These are phyloP conservation scores for Morinoia aosen DNA, from an alignment of 2,888 invertebrate species.

Conservation along the genomic window DNA sequence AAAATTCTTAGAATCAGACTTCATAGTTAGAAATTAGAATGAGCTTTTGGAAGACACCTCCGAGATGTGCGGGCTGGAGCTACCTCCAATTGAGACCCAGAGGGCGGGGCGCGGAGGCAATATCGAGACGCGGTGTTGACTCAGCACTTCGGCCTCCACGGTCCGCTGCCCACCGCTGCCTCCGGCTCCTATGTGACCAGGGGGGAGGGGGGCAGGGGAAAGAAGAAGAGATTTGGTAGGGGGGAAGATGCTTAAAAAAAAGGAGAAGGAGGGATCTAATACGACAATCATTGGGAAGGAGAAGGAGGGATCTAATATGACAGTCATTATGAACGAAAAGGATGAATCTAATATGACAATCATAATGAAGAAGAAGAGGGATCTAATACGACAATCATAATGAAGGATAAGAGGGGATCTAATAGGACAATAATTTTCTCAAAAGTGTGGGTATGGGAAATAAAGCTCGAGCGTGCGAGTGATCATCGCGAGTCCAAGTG, in stretches of 20 bases:
- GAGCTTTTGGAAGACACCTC: neutral
- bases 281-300: neutral
- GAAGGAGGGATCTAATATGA: neutral
- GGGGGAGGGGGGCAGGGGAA: no score
- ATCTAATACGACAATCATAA: neutral
- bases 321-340: neutral
- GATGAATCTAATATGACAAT: neutral
- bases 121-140: constrained; percentile 22
- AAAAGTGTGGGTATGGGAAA: no score
- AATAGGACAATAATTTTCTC: no score
- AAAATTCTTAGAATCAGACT: neutral
- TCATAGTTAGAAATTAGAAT: neutral
- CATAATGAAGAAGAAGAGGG: no score
- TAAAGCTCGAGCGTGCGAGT: no score
- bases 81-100: neutral
- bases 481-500: no score
- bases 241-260: neutral
- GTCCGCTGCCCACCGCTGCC: neutral
- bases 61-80: neutral
- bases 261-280: neutral
- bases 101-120: constrained; percentile 1
- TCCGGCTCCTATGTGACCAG: neutral
- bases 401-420: neutral
- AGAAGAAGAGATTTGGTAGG: no score
- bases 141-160: neutral